A percentile compares a stretch with the other conserved stretches of the same genome.
These are phyloP conservation scores for Sitobion miscanthi DNA, from an alignment of 1,140 invertebrate species.

Conservation along the genomic window DNA sequence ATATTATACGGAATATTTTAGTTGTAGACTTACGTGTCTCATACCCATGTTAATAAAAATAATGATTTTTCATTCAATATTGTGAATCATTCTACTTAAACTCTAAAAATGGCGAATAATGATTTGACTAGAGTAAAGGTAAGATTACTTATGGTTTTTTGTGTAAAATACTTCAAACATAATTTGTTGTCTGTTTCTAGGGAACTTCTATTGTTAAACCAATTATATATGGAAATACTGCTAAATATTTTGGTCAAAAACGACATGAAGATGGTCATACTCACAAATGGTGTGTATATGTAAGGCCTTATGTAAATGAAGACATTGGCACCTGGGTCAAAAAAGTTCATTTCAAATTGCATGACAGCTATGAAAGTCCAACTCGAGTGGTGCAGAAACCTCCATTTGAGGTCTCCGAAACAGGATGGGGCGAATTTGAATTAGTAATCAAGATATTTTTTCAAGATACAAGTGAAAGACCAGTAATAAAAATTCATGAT, in stretches of 20 bases:
- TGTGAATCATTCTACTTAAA: not conserved
- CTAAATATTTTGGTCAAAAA: constrained; percentile 95
- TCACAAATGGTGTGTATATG: constrained; percentile 98
- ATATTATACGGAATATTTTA: not conserved
- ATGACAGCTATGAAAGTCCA: constrained; percentile 96
- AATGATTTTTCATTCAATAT: not conserved
- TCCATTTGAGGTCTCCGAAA: constrained; percentile 97
- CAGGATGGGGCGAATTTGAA: constrained; percentile 99
- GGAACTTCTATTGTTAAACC: constrained; percentile 93
- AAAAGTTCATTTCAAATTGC: constrained; percentile 96
- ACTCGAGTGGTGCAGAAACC: constrained; percentile 92
- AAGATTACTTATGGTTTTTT: not conserved
- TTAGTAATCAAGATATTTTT: constrained; percentile 98
- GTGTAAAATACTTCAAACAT: not conserved
- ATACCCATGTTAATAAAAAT: not conserved
- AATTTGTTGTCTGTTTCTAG: constrained; percentile 64
- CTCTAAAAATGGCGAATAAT: not conserved
- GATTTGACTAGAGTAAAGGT: constrained; percentile 50
- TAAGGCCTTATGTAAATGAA: constrained; percentile 92
- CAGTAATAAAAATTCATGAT: constrained; percentile 69
- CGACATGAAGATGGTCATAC: constrained; percentile 98
- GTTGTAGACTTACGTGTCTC: not conserved
- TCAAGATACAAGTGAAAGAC: constrained; percentile 93
- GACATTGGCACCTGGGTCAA: constrained; percentile 96
- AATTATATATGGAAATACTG: constrained; percentile 96